These are phyloP conservation scores for Carcinoscorpius rotundicauda DNA, from an alignment of 1,140 invertebrate species.

Conservation along the genomic window DNA sequence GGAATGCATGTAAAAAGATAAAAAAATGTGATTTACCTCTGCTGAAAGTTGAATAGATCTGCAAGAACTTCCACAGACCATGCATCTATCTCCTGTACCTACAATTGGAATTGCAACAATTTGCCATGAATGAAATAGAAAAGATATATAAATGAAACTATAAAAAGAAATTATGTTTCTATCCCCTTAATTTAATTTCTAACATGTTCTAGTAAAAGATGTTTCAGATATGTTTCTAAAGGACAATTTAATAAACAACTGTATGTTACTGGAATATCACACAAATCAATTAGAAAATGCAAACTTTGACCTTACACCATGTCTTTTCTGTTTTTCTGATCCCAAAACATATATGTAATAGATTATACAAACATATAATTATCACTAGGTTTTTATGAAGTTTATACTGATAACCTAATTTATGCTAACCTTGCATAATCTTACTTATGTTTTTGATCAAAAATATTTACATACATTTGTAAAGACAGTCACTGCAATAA, in stretches of 20 bases:
- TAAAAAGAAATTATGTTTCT: no score
- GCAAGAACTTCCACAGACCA: constrained; percentile 16
- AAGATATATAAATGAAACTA: constrained; percentile 1
- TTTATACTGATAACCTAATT: no score
- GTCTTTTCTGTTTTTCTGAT: background rate
- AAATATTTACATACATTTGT: background rate
- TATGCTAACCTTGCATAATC: no score
- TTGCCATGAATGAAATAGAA: background rate
- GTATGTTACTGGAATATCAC: no score
- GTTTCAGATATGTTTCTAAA: no score
- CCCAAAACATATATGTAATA: background rate
- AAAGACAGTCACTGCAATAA: constrained; percentile 14
- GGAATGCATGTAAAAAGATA: background rate
- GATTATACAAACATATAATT: background rate
- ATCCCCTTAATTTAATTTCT: no score
- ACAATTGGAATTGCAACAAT: no score
- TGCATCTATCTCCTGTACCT: constrained; percentile 10
- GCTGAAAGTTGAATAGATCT: constrained; percentile 9
- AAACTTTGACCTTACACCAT: no score
- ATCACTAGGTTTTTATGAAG: no score
- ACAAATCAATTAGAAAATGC: no score
- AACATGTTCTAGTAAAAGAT: no score
- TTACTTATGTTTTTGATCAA: background rate
- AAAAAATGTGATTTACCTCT: constrained; percentile 3
- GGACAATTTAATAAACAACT: no score